phyloP scores from a whole-genome alignment of 2,797 vertebrate genomes.

The Cercopithecus petaurista region DNA sequence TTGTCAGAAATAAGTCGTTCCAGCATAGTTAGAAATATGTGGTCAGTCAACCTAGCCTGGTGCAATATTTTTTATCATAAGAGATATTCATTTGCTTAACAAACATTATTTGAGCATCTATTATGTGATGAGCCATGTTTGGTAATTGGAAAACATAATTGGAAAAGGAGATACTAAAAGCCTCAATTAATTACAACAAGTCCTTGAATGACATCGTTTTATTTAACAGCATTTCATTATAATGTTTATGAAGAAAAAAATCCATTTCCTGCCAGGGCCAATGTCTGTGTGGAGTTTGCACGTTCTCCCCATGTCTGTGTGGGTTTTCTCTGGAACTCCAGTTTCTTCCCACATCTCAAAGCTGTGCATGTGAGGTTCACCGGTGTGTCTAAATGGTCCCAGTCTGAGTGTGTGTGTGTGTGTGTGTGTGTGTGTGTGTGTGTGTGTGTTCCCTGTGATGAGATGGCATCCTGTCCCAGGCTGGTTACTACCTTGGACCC shows the following conservation, averaged over 20 bases:
- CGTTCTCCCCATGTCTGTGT: neutral
- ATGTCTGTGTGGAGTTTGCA: neutral
- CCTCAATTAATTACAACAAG: neutral
- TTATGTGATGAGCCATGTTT: neutral
- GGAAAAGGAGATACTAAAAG: neutral
- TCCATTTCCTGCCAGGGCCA: neutral
- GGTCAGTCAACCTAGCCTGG: neutral
- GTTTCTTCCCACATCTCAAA: neutral
- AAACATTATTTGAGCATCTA: neutral
- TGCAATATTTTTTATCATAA: neutral
- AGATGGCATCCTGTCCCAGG: neutral
- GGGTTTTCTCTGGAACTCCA: neutral
- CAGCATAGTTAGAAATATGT: neutral
- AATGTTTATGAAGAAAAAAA: neutral
- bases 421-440: neutral
- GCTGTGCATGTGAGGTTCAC: neutral
- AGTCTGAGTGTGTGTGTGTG: neutral
- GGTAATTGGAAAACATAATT: neutral
- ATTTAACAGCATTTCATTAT: neutral
- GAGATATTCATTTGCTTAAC: neutral
- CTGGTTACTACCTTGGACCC: neutral
- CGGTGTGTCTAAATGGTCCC: neutral
- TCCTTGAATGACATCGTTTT: neutral
- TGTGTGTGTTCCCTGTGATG: neutral
- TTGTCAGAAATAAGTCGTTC: conserved; percentile 45